A percentile compares a stretch with the other conserved stretches of the same genome.
Evolutionary conservation across 1,140 invertebrate species (phyloP).

Genomic region (Aphelinus certus): DNA sequence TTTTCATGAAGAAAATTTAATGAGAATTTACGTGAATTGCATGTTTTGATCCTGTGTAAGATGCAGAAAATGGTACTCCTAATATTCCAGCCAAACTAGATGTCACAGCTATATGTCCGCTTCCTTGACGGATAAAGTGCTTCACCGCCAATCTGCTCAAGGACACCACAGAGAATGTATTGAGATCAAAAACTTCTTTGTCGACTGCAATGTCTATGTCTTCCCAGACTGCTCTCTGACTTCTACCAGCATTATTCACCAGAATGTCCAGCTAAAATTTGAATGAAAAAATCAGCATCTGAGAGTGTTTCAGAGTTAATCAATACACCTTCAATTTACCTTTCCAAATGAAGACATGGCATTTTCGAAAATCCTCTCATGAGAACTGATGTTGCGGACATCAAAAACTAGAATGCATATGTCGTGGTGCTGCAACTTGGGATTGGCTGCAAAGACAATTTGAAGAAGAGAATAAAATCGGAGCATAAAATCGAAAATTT

Average conservation of each 20-base stretch:
- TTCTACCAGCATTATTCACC: slow-evolving; percentile 84
- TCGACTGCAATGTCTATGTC: slow-evolving; percentile 81
- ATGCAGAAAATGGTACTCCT: slow-evolving; percentile 76
- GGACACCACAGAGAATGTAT: slow-evolving; percentile 81
- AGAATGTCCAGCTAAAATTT: slow-evolving; percentile 76
- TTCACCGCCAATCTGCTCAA: slow-evolving; percentile 75
- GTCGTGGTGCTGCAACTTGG: slow-evolving; percentile 69
- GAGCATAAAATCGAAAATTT: too few species aligned
- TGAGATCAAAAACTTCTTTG: slow-evolving; percentile 81
- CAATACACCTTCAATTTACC: slow-evolving; percentile 55
- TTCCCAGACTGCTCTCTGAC: slow-evolving; percentile 81
- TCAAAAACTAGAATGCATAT: slow-evolving; percentile 80
- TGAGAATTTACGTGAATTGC: slow-evolving; percentile 76
- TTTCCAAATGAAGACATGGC: slow-evolving; percentile 79
- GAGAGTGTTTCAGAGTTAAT: background rate
- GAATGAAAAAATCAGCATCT: slow-evolving; percentile 10
- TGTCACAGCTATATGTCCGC: slow-evolving; percentile 78
- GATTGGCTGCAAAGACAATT: slow-evolving; percentile 56
- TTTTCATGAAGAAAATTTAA: background rate
- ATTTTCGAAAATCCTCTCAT: slow-evolving; percentile 71
- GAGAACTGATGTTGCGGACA: slow-evolving; percentile 70
- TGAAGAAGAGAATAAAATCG: slow-evolving; percentile 21
- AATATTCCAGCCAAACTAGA: slow-evolving; percentile 78
- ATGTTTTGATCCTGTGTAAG: slow-evolving; percentile 84
- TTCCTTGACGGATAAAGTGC: slow-evolving; percentile 70